A percentile compares a stretch with the other conserved stretches of the same genome.
Conservation (phyloP, 2,797 vertebrate genomes). For the Myiotriccus ornatus region DNA sequence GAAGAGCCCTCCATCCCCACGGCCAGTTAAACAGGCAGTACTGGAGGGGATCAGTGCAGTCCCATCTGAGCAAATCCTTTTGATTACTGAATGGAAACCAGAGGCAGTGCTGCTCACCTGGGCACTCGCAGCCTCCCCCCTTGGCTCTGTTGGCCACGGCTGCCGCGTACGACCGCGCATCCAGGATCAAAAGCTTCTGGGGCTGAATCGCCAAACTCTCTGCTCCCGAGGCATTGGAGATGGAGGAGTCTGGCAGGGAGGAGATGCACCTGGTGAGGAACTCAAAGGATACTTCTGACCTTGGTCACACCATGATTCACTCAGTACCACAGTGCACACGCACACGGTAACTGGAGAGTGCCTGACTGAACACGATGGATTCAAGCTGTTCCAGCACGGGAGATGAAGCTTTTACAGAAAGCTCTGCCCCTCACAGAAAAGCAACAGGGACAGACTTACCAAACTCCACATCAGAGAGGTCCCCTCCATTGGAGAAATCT, state of each 20-base stretch:
- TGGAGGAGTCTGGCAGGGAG: constrained; percentile 84
- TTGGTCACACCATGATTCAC: neutral
- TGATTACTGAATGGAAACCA: neutral
- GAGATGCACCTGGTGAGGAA: neutral
- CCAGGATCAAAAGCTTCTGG: constrained; percentile 92
- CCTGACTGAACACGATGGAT: neutral
- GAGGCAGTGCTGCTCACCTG: constrained; percentile 78
- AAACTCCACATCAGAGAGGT: constrained; percentile 90
- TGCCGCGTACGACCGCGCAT: constrained; percentile 93
- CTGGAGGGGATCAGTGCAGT: neutral
- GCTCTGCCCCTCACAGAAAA: neutral
- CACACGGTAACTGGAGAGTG: neutral
- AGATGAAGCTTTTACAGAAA: neutral
- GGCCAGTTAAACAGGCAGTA: neutral
- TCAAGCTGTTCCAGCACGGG: neutral
- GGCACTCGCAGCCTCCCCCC: constrained; percentile 96
- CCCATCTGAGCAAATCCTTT: neutral
- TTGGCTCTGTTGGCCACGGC: constrained; percentile 97
- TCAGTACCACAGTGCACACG: neutral
- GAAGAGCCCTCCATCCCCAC: neutral
- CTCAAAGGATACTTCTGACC: neutral
- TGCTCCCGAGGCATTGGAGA: constrained; percentile 88
- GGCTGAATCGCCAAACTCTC: constrained; percentile 87
- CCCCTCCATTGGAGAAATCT: constrained; percentile 81
- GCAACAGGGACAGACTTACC: constrained; percentile 73